Base-by-base conservation (phyloP, 2,113 vertebrate species). In the Sylvia atricapilla region DNA sequence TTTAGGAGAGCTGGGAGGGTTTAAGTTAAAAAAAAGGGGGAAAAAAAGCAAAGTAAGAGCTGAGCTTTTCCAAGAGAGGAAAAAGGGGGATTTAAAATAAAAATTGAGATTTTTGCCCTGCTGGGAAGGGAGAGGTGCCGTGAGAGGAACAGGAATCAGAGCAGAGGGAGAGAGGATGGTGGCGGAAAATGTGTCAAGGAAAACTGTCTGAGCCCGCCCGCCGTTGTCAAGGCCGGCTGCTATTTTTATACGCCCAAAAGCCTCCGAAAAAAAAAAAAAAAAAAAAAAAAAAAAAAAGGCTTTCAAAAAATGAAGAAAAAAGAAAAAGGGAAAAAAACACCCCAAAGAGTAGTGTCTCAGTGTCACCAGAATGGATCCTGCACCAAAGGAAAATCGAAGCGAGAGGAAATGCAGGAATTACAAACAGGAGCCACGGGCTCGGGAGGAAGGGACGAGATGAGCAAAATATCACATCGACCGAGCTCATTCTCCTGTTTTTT, bases 211-310 rank as follows among this genome's bases (percentile, higher is more conserved):
- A 84, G 75, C 52, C 77, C 60, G 75, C 70, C 84, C 52, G 59
- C 14, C 23, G 72, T 41, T 80, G 77, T 69, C 62, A 90, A 88
- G 87, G 89, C 43, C 63, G 23, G 68, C 30, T 13, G 78, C 41
- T 94, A 73, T 94, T 95, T 96, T 91, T 80, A 84, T 37, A 94
- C 76, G 18, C 33, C 80, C n/a, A 60, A 91, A 87, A 85, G 69
- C 12, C 28, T 30, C 80, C 31, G 17, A 23, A 52, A 94, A 91
- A 95, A 91, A 0, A 7, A 17, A 23, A 30, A 5, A 17, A 39
- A 6, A 28, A 39, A 16, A 39, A 39, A 16, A 5, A 33, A 14
- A 16, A 3, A 11, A 8, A 91, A 95, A 89, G 62, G 56, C 74
- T 90, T 94, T 89, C 2, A 12, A 37, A 43, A 33, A 41, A 41